Percentiles rank a stretch among this genome's conserved stretches.
phyloP scores from a whole-genome alignment of 2,113 vertebrate genomes.

The Xiphophorus hellerii region DNA sequence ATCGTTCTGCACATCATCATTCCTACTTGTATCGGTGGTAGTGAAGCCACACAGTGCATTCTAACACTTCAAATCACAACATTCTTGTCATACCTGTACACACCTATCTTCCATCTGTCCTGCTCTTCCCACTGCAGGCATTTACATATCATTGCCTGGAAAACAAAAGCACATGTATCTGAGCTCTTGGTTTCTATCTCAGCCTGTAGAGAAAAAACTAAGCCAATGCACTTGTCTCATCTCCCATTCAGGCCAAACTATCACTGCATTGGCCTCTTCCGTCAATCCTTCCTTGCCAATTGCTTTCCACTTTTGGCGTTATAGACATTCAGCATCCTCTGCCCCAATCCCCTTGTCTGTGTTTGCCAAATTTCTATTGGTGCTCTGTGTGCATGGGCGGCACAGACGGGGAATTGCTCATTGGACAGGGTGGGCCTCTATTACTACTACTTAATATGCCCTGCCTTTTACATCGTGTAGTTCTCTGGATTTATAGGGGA shows the following conservation, averaged over 20 bases:
- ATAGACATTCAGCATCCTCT: constrained; percentile 51
- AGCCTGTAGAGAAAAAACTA: constrained; percentile 42
- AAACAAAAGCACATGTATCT: constrained; percentile 61
- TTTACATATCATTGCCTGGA: constrained; percentile 50
- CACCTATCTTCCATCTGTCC: constrained; percentile 7
- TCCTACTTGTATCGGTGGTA: constrained; percentile 42
- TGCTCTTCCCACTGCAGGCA: constrained; percentile 54
- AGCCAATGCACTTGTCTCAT: constrained; percentile 62
- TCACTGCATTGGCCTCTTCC: constrained; percentile 20
- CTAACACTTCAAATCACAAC: constrained; percentile 17
- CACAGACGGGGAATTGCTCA: constrained; percentile 73
- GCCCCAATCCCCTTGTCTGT: constrained; percentile 65
- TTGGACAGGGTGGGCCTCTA: constrained; percentile 61
- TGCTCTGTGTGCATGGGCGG: constrained; percentile 80
- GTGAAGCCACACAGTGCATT: constrained; percentile 21
- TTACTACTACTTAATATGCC: constrained; percentile 49
- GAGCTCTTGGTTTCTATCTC: constrained; percentile 35
- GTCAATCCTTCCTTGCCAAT: constrained; percentile 19
- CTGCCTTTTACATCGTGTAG: constrained; percentile 70
- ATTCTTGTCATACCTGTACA: constrained; percentile 30
- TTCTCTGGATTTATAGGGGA: constrained; percentile 63
- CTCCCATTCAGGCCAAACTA: constrained; percentile 30
- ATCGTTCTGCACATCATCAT: constrained; percentile 58
- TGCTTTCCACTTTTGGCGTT: constrained; percentile 34
- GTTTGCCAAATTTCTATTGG: constrained; percentile 73